A percentile compares a stretch with the other conserved stretches of the same genome.
phyloP scores from a whole-genome alignment of 2,797 vertebrate genomes.

The Oceanodroma leucorhoa region DNA sequence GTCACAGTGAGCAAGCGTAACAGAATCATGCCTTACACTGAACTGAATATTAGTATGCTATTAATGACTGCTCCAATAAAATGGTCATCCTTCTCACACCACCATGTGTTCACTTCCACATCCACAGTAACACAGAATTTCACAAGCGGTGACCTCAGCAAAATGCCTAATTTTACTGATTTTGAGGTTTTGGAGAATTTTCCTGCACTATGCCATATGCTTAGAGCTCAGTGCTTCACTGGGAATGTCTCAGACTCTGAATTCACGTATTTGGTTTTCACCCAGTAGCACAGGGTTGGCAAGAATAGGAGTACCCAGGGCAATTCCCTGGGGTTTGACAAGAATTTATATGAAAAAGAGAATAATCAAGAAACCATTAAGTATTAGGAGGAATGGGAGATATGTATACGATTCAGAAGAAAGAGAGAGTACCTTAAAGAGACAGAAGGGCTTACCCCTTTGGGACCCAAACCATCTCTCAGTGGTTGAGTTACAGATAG shows the following conservation, averaged over 20 bases:
- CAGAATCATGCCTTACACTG: not conserved
- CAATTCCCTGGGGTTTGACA: not conserved
- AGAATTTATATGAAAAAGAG: not conserved
- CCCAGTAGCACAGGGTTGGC: not conserved
- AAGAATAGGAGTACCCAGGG: not conserved
- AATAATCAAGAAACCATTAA: not conserved
- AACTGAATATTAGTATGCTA: not conserved
- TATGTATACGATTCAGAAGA: not conserved
- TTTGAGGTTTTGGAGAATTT: not conserved
- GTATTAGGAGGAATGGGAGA: not conserved
- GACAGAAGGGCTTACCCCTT: not conserved
- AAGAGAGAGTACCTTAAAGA: not conserved
- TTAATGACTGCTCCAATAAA: not conserved
- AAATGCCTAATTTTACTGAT: not conserved
- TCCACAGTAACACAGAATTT: not conserved
- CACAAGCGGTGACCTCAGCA: rapidly evolving
- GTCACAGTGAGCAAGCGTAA: not conserved
- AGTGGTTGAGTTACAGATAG: not conserved
- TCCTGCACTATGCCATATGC: not conserved
- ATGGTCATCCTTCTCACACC: not conserved
- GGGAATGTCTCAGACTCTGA: not conserved
- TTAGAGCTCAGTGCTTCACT: not conserved
- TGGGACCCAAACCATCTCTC: not conserved
- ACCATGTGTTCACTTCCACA: not conserved
- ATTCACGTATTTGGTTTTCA: not conserved